Conservation (phyloP, 2,797 vertebrate genomes). For the Melanotaenia nigrans region DNA sequence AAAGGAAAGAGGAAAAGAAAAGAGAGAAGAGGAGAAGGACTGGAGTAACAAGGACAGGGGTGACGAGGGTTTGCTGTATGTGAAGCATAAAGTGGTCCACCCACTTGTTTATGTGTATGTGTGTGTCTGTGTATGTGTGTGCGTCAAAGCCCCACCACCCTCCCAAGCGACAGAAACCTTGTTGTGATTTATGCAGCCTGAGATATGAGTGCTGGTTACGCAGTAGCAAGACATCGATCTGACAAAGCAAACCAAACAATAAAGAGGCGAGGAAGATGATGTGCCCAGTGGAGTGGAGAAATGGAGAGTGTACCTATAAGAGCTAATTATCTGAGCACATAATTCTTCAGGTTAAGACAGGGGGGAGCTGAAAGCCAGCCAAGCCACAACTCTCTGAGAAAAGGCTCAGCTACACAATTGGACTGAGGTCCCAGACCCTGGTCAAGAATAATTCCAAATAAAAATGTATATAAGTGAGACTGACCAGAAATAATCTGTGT, state of each 20-base stretch:
- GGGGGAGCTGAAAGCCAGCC: conserved; percentile 71
- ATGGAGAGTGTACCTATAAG: conserved; percentile 87
- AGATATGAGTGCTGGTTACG: conserved; percentile 87
- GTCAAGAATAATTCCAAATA: conserved; percentile 58
- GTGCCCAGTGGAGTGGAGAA: conserved; percentile 87
- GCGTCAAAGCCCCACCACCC: conserved; percentile 70
- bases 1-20: conserved; percentile 25
- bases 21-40: conserved; percentile 17
- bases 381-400: conserved; percentile 69
- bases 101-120: conserved; percentile 68
- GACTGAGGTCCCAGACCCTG: conserved; percentile 59
- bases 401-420: conserved; percentile 64
- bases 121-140: conserved; percentile 34
- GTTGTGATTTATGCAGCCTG: conserved; percentile 86
- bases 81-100: conserved; percentile 71
- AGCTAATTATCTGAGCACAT: conserved; percentile 87
- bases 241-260: conserved; percentile 89
- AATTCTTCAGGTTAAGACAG: conserved; percentile 89
- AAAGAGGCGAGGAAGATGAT: conserved; percentile 88
- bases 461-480: conserved; percentile 38
- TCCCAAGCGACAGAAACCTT: conserved; percentile 85
- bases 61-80: conserved; percentile 66
- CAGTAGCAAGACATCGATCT: conserved; percentile 88
- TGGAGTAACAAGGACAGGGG: conserved; percentile 43
- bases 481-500: conserved; percentile 31